Percentiles rank a stretch among this genome's conserved stretches.
Evolutionary conservation across 2,113 vertebrate genomes (phyloP).

Genomic region (Deroptyus accipitrinus): DNA sequence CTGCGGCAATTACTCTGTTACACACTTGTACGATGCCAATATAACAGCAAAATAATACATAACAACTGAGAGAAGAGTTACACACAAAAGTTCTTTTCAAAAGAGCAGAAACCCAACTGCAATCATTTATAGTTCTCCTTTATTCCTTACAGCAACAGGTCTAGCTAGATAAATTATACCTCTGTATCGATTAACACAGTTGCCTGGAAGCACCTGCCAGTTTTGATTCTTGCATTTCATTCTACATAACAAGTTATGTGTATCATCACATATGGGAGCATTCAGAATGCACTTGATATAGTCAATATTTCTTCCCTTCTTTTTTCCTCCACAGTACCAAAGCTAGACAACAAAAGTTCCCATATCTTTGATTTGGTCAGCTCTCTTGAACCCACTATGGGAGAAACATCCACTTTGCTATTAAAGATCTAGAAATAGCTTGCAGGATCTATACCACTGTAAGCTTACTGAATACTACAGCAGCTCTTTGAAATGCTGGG

Average conservation of each 20-base stretch:
- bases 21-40: neutral
- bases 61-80: neutral
- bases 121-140: neutral
- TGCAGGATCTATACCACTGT: neutral
- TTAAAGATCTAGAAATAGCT: neutral
- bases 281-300: neutral
- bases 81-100: rapidly evolving
- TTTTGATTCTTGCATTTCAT: neutral
- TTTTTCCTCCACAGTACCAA: neutral
- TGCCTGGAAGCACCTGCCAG: neutral
- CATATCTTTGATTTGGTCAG: neutral
- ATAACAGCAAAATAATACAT: neutral
- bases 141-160: neutral
- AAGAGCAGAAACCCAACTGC: neutral
- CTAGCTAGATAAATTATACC: neutral
- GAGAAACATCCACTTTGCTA: neutral
- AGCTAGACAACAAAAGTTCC: neutral
- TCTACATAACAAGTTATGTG: neutral
- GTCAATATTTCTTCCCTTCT: neutral
- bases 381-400: neutral
- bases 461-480: neutral
- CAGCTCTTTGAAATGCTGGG: neutral
- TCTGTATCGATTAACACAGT: neutral
- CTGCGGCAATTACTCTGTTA: neutral
- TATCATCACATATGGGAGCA: neutral